Base-by-base conservation (phyloP, 2,113 vertebrate genomes). In the Takifugu flavidus region DNA sequence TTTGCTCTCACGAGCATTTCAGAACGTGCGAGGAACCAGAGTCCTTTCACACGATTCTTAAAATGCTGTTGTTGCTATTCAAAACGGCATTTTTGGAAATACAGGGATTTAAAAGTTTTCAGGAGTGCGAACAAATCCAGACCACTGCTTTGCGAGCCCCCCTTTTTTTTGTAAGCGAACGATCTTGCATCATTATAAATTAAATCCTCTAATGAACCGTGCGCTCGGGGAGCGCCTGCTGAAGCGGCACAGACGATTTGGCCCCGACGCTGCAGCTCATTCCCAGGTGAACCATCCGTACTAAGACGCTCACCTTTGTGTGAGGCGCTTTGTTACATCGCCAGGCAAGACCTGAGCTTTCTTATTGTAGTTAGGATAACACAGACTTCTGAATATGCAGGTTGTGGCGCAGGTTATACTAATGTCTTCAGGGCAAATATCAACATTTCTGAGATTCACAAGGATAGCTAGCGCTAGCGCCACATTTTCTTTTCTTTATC, bases 1-100 rank as follows among this genome's bases (percentile, higher is more conserved):
- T 77, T 82, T 39, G 59, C 60, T 74, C 53, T 63, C 60, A 76
- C 58, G 26, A 53, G 45, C 52, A 75, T 62, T 58, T 55, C 67
- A 64, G 52, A 74, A 73, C 68, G 31, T 56, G 56, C 50, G 43
- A 27, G 11, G 11, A 65, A 65, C 49, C 15, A 14, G 54, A 55
- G 55, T n/a, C 6, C 5, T 52, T 13, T 27, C 25, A 47, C 1
- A 3, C 46, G 25, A 31, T 31, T 31, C 29, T 31, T 31, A 31
- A 20, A 20, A 20, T 6, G 4, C 7, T 31, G 5, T 29, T 29
- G 28, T 29, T 29, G 3, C 28, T 5, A 29, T 29, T 29, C 3
- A 29, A 29, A 29, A 29, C 3, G 20, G 20, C 20, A 20, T 20
- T 20, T 20, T 20, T 20, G 20, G 5, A 31, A 31, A 31, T 31